phyloP scores from a whole-genome alignment of 2,888 invertebrate genomes.

The Drymonia ruficornis region DNA sequence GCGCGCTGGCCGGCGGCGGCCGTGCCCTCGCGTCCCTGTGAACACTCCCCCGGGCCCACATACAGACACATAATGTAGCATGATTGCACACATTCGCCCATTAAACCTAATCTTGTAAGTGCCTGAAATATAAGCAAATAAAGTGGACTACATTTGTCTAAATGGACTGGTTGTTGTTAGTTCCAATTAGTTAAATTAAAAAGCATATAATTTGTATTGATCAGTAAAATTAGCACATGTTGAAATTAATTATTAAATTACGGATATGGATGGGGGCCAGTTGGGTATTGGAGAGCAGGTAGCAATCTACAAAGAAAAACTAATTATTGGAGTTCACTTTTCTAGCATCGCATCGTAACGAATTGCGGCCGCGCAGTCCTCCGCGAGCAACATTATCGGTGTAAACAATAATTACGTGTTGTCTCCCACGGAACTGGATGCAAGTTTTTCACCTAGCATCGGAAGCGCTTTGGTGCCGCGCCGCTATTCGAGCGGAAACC shows the following conservation, averaged over 20 bases:
- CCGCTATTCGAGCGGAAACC: slow-evolving; percentile 31
- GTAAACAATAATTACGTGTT: slow-evolving; percentile 26
- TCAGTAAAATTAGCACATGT: too few species aligned
- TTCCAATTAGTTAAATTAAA: slow-evolving; percentile 4
- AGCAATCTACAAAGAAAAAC: too few species aligned
- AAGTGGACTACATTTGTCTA: neutral
- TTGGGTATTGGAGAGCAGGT: too few species aligned
- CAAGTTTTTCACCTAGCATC: slow-evolving; percentile 33
- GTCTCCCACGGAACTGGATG: slow-evolving; percentile 37
- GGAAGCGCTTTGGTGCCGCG: slow-evolving; percentile 26
- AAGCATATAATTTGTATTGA: neutral
- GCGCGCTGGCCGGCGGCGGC: neutral
- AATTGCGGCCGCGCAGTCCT: neutral
- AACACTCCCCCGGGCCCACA: slow-evolving; percentile 1
- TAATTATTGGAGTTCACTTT: too few species aligned
- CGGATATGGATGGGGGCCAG: too few species aligned
- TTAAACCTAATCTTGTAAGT: slow-evolving; percentile 4
- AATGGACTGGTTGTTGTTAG: neutral
- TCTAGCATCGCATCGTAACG: too few species aligned
- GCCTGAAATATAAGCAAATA: neutral
- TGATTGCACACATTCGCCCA: neutral
- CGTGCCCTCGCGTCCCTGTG: neutral
- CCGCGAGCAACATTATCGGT: neutral
- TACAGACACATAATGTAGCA: neutral
- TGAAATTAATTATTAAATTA: too few species aligned